Evolutionary conservation across 2,888 invertebrate genomes (phyloP).

Genomic region (Odontocerum albicorne): DNA sequence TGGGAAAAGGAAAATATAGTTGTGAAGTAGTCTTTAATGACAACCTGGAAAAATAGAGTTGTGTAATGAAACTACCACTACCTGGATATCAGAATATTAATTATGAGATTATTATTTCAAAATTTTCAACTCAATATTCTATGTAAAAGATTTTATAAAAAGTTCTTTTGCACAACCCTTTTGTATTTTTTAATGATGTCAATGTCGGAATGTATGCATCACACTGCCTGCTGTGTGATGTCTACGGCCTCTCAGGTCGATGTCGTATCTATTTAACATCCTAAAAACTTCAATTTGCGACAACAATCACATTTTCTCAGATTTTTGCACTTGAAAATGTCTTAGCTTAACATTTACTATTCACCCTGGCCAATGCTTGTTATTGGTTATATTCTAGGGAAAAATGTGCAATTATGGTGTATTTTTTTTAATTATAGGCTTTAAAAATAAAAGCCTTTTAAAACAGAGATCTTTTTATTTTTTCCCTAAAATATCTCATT

Average conservation of each 20-base stretch:
- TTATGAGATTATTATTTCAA: too few species aligned
- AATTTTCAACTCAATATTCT: too few species aligned
- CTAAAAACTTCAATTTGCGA: conserved; percentile 25
- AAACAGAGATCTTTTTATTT: conserved; percentile 20
- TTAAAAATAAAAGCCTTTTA: conserved; percentile 33
- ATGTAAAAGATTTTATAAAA: too few species aligned
- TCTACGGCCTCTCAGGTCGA: too few species aligned
- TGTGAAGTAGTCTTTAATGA: too few species aligned
- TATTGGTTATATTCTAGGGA: conserved; percentile 29
- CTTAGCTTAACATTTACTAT: conserved; percentile 20
- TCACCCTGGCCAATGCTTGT: conserved; percentile 24
- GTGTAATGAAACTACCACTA: too few species aligned
- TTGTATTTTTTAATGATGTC: conserved; percentile 7
- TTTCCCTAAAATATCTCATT: background rate
- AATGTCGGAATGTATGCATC: conserved; percentile 8
- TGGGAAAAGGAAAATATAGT: too few species aligned
- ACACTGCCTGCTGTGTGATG: conserved; percentile 31
- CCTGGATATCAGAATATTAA: too few species aligned
- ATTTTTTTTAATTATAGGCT: conserved; percentile 33
- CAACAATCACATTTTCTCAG: conserved; percentile 30
- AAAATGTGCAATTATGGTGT: conserved; percentile 33
- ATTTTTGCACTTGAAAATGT: conserved; percentile 11
- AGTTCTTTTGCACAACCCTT: conserved; percentile 19
- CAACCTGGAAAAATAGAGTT: too few species aligned
- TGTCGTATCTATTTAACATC: too few species aligned